phyloP scores from a whole-genome alignment of 2,797 vertebrate genomes.

The Microchirus variegatus region DNA sequence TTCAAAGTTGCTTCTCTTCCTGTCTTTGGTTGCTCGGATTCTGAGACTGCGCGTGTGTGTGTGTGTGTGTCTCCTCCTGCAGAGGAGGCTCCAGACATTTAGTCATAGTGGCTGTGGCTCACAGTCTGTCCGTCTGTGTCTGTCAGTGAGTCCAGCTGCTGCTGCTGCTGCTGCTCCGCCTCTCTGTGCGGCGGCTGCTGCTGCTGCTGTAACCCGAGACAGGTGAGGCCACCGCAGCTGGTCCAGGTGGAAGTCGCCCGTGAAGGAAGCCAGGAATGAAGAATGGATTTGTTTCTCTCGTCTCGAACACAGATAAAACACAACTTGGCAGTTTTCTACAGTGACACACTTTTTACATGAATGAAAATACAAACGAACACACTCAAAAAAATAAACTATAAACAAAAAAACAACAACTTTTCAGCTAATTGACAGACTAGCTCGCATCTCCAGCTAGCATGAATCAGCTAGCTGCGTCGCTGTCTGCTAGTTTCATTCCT shows the following conservation, averaged over 20 bases:
- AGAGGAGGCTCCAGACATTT: conserved; percentile 50
- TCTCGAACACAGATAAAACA: too few species aligned
- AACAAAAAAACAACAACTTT: too few species aligned
- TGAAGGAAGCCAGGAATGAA: too few species aligned
- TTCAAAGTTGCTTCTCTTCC: conserved; percentile 17
- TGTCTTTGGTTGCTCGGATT: conserved; percentile 8
- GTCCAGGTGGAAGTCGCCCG: conserved; percentile 47
- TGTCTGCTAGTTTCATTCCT: too few species aligned
- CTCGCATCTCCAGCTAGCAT: too few species aligned
- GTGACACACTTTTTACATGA: too few species aligned
- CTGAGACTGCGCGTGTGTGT: neutral
- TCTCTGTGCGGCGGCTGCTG: conserved; percentile 34
- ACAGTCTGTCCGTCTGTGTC: neutral
- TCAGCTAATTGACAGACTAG: too few species aligned
- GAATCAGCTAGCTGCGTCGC: too few species aligned
- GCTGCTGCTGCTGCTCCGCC: conserved; percentile 70
- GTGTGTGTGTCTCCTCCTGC: conserved; percentile 13
- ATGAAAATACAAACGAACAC: too few species aligned
- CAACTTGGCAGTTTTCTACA: too few species aligned
- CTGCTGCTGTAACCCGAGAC: conserved; percentile 74
- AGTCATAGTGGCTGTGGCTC: conserved; percentile 59
- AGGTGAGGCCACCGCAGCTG: conserved; percentile 74
- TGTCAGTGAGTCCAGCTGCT: conserved; percentile 70
- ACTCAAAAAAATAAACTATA: too few species aligned
- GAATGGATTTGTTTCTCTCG: too few species aligned